Evolutionary conservation across 2,888 invertebrate genomes (phyloP), one percentile per base, ranked within the genome.

Genomic region (Lithosia quadra): DNA sequence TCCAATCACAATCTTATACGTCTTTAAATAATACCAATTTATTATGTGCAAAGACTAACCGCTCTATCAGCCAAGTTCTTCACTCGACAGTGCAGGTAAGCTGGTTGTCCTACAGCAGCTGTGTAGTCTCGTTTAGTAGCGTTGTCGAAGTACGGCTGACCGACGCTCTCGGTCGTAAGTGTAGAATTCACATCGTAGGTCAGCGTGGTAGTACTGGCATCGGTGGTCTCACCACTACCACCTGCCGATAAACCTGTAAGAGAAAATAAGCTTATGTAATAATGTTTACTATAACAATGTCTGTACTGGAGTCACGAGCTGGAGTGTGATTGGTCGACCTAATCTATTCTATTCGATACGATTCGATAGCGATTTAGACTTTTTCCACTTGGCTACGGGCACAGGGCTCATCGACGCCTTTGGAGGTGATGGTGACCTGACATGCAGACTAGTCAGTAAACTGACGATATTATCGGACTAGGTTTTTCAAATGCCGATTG

Each of bases 121-220:
- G 98, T 98, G 85, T 97, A 96, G 87, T 98, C 98, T 58, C 97
- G 95, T 84, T 96, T 96, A 21, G 98, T 97, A 69, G 97, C 96
- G 90, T 98, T 98, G 92, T 98, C 98, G 91, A 98, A 98, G 92
- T 97, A 97, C 39, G 98, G 98, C 90, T 97, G 97, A 69, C 97
- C 97, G 91, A 97, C 97, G 72, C 97, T 96, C 85, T 97, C 97
- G 70, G 91, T 87, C 39, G 84, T 81, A 22, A 81, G 75, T n/a
- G 90, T 90, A 68, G 83, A 77, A 79, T 89, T 89, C 67, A 79
- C 68, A 43, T 82, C 77, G 63, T 83, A 80, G 56, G 86, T 86
- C 63, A 84, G 62, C 36, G 85, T 86, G 43, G 76, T 75, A 11
- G 86, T 85, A 28, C 82, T 84, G 53, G 75, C 69, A 67, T 84